A percentile compares a stretch with the other conserved stretches of the same genome.
phyloP scores from a whole-genome alignment of 1,140 invertebrate species.

The Dryas iulia region DNA sequence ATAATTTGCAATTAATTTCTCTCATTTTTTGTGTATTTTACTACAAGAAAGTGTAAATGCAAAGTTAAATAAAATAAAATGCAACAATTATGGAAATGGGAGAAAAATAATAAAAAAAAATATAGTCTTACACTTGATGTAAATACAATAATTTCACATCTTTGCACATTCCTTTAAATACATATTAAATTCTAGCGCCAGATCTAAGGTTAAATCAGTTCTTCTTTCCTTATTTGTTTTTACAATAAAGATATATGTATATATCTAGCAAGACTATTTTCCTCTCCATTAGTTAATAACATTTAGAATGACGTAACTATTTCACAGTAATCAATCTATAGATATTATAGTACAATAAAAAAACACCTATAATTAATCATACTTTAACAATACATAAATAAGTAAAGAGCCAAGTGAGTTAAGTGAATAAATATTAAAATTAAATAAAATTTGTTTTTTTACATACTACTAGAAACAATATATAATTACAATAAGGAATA shows the following conservation, averaged over 20 bases:
- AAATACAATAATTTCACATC: too few relatives aligned
- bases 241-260: not conserved
- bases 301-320: not conserved
- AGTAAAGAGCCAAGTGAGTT: constrained; percentile 31
- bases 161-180: too few relatives aligned
- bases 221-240: not conserved
- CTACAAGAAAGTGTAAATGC: not conserved
- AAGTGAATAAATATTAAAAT: constrained; percentile 34
- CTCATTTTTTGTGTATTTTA: not conserved
- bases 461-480: constrained; percentile 1
- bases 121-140: not conserved
- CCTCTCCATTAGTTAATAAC: not conserved
- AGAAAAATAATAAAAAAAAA: not conserved
- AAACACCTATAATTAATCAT: constrained; percentile 31
- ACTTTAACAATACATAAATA: constrained; percentile 1
- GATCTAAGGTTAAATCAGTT: not conserved
- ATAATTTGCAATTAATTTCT: not conserved
- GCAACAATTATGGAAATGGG: not conserved
- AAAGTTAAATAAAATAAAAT: not conserved
- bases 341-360: not conserved
- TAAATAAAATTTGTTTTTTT: constrained; percentile 17
- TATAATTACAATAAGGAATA: constrained; percentile 7
- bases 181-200: not conserved
- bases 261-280: constrained; percentile 1
- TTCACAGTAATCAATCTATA: not conserved